A percentile compares a stretch with the other conserved stretches of the same genome.
These are phyloP conservation scores for Protonemura montana DNA, from an alignment of 2,888 invertebrate species.

Conservation along the genomic window DNA sequence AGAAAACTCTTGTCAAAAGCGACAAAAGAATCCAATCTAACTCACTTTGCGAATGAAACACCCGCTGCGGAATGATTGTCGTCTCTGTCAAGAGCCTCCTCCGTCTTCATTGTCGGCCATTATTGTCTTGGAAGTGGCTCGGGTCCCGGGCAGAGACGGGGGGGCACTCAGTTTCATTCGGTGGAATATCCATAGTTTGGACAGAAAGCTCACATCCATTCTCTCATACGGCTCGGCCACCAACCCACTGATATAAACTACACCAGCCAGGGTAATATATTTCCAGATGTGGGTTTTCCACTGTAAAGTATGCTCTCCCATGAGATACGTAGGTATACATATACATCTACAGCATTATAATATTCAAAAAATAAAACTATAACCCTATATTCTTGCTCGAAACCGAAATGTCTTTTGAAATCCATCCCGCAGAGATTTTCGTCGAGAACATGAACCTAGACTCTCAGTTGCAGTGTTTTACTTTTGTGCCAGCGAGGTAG, in stretches of 20 bases:
- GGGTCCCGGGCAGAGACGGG: neutral
- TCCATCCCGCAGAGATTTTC: neutral
- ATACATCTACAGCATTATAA: neutral
- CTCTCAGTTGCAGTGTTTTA: neutral
- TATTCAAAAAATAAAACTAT: constrained; percentile 12
- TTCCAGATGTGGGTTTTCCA: neutral
- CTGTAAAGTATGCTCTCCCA: neutral
- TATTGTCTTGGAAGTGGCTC: neutral
- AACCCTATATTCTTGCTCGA: neutral
- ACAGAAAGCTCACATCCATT: neutral
- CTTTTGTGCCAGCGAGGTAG: too few relatives aligned
- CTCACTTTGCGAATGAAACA: neutral
- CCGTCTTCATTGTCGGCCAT: neutral
- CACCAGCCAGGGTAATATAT: neutral
- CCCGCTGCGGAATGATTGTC: neutral
- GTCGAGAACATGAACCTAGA: neutral
- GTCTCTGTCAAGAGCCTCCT: neutral
- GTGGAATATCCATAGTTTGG: neutral
- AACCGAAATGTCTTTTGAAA: neutral
- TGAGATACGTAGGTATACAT: neutral
- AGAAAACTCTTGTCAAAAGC: neutral
- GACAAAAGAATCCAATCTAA: constrained; percentile 24
- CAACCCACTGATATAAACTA: neutral
- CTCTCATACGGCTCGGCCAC: neutral
- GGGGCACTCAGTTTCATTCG: constrained; percentile 18